Evolutionary conservation across 2,797 vertebrate species (phyloP), one percentile per base, ranked within the genome.

Genomic region (Hyperoplus lanceolatus): DNA sequence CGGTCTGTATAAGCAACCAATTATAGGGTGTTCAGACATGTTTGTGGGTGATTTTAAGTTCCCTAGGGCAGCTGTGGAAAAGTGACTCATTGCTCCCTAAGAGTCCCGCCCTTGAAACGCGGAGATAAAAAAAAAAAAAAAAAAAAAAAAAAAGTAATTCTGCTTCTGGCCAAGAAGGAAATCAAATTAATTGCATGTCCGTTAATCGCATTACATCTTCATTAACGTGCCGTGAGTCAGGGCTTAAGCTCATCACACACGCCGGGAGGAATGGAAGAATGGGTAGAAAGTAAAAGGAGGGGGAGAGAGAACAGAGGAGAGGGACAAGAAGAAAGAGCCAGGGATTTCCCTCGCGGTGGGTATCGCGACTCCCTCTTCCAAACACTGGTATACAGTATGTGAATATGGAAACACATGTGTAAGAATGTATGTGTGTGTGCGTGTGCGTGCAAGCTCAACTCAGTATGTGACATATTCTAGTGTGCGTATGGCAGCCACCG

Each of bases 161-260:
- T 57, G 11, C 73, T 45, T 65, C 48, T 65, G 91, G 89, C 87
- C 86, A 86, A 90, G 66, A 66, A 89, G 90, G 83, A 94, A 95
- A 95, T 95, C 84, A 85, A 95, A 95, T 95, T 94, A 95, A 96
- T 94, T 95, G 93, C 93, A 93, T 90, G 90, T 95, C 93, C 79
- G 83, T 90, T 95, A 95, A 96, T 95, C 92, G 88, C 90, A 94
- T 95, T 95, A 95, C 92, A 94, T 95, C 94, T 94, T 94, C 90
- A 94, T 96, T 95, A 95, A 94, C 92, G 93, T 93, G 88, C 82
- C 72, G 77, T 95, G 94, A 95, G 92, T 95, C 94, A 95, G 90
- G 86, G 92, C 86, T 93, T 93, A 95, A 93, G 91, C 90, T 91
- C 91, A 73, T 93, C 89, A 84, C 83, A 76, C 57, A 84, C 77